Percentiles rank a stretch among this genome's conserved stretches.
These are phyloP conservation scores for Dascillus cervinus DNA, from an alignment of 2,888 invertebrate species.

Conservation along the genomic window DNA sequence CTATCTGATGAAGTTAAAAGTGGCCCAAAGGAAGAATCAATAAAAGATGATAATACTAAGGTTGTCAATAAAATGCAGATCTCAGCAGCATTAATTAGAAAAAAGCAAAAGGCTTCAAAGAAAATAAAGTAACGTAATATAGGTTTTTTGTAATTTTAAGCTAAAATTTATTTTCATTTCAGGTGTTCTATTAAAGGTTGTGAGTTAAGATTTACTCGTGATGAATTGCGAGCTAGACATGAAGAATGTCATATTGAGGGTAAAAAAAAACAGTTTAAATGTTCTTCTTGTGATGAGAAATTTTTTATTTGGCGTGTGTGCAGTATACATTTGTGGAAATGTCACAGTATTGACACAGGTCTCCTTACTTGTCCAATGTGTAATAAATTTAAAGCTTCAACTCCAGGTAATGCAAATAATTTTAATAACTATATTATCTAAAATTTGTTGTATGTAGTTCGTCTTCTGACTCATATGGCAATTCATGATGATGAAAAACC, in stretches of 20 bases:
- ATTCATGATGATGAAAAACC: slow-evolving; percentile 50
- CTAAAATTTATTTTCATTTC: slow-evolving; percentile 3
- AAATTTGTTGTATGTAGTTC: slow-evolving; percentile 11
- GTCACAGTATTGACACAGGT: slow-evolving; percentile 55
- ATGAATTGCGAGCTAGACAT: slow-evolving; percentile 43
- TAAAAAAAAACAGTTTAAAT: slow-evolving; percentile 43
- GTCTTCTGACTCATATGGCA: slow-evolving; percentile 54
- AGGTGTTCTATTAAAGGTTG: slow-evolving; percentile 52
- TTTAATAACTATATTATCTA: slow-evolving; percentile 5
- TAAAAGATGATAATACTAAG: no score
- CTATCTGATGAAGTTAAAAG: no score
- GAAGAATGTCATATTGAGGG: slow-evolving; percentile 45
- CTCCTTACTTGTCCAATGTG: slow-evolving; percentile 52
- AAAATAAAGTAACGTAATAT: slow-evolving; percentile 26
- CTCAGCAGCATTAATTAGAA: slow-evolving; percentile 11
- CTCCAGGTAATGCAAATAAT: slow-evolving; percentile 34
- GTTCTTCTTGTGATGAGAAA: slow-evolving; percentile 46
- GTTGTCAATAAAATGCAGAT: no score
- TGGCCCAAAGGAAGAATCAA: no score
- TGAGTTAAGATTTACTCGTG: slow-evolving; percentile 46
- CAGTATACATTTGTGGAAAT: slow-evolving; percentile 61
- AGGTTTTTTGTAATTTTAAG: slow-evolving; percentile 1
- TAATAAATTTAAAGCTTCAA: slow-evolving; percentile 47
- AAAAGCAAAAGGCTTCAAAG: slow-evolving; percentile 27
- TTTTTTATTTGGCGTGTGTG: slow-evolving; percentile 57